Conservation (phyloP, 2,888 invertebrate genomes). For the Abrostola triplasia region DNA sequence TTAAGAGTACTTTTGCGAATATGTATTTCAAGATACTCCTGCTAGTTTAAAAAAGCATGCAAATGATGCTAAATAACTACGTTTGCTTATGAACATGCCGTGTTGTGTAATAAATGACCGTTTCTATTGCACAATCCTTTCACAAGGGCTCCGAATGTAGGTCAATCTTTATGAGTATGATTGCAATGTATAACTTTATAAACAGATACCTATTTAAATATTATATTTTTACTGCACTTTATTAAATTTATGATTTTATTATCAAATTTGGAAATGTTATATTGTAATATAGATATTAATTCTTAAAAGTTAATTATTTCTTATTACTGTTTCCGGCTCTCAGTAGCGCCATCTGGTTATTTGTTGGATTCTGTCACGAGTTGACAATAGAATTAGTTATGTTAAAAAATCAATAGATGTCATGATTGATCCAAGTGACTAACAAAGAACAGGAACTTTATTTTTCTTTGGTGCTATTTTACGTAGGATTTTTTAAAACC, state of each 20-base stretch:
- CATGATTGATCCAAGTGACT: constrained; percentile 10
- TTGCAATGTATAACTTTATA: constrained; percentile 67
- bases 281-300: constrained; percentile 7
- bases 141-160: constrained; percentile 88
- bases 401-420: constrained; percentile 33
- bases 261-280: neutral
- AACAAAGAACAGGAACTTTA: no score
- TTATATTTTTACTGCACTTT: neutral
- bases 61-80: constrained; percentile 82
- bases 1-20: constrained; percentile 59
- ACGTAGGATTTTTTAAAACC: no score
- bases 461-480: no score
- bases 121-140: constrained; percentile 89
- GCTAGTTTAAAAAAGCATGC: constrained; percentile 70
- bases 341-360: constrained; percentile 54
- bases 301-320: constrained; percentile 12
- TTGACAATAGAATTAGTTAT: constrained; percentile 15
- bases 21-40: constrained; percentile 56
- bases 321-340: constrained; percentile 50
- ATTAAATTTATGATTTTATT: constrained; percentile 10
- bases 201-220: constrained; percentile 17
- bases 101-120: constrained; percentile 88
- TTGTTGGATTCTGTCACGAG: constrained; percentile 3
- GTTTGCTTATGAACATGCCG: constrained; percentile 84
- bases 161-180: constrained; percentile 85